Evolutionary conservation across 2,113 vertebrate species (phyloP).

Genomic region (Neolamprologus kungweensis): DNA sequence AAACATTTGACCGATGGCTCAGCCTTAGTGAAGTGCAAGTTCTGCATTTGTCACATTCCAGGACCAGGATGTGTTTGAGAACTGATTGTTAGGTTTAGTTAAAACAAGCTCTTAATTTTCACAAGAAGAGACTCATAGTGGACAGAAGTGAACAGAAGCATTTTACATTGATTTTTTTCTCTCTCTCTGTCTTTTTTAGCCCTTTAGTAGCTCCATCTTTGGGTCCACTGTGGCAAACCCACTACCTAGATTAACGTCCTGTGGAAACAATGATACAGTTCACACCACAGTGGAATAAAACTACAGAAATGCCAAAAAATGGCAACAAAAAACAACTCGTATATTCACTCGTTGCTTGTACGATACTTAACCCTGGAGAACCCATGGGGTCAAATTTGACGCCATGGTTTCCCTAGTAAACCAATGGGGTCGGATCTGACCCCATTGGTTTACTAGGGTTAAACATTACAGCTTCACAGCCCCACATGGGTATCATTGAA

Average conservation of each 20-base stretch:
- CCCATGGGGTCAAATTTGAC: fast-evolving
- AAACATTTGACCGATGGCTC: not conserved
- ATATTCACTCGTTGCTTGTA: not conserved
- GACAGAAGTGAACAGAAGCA: not conserved
- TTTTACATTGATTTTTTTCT: not conserved
- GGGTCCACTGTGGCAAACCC: not conserved
- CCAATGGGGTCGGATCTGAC: no score
- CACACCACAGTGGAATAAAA: not conserved
- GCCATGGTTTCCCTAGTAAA: no score
- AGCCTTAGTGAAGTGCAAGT: fast-evolving
- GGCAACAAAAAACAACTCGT: fast-evolving
- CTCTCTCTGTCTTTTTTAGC: fast-evolving
- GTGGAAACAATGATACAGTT: not conserved
- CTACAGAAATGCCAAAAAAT: not conserved
- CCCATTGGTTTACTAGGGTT: no score
- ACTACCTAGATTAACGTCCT: not conserved
- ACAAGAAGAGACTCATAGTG: not conserved
- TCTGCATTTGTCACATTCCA: not conserved
- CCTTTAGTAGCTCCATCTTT: not conserved
- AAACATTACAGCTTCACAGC: not conserved
- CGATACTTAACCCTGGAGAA: not conserved
- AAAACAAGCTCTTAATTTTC: not conserved
- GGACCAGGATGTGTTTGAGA: not conserved
- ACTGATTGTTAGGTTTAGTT: not conserved
- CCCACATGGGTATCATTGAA: not conserved